Evolutionary conservation across 64 coral and sea anemone genomes (phyloP).

Genomic region (Stichodactyla mertensii): DNA sequence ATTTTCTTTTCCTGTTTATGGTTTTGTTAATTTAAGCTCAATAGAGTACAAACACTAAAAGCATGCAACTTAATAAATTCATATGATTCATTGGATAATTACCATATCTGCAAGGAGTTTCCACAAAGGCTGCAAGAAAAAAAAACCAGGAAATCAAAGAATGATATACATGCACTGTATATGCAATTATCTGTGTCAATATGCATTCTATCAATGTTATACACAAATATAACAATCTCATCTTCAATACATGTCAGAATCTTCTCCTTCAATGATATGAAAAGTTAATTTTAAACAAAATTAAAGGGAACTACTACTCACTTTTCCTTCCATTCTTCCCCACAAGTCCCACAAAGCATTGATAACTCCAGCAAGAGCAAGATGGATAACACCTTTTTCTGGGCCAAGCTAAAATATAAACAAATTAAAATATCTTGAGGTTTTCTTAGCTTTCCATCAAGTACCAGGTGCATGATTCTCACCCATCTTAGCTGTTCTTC

Average conservation of each 20-base stretch:
- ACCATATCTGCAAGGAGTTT: constrained; percentile 95
- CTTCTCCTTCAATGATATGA: too few relatives aligned
- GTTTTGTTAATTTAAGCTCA: too few relatives aligned
- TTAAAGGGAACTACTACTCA: neutral
- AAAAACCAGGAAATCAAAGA: neutral
- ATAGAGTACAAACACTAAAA: too few relatives aligned
- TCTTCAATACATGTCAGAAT: too few relatives aligned
- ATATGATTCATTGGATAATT: neutral
- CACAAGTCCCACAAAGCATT: constrained; percentile 97
- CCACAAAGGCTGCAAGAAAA: constrained; percentile 86
- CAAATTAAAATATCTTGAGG: too few relatives aligned
- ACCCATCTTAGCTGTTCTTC: constrained; percentile 96
- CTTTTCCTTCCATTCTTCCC: constrained; percentile 95
- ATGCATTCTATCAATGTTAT: too few relatives aligned
- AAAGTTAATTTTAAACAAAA: neutral
- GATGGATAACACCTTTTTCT: constrained; percentile 91
- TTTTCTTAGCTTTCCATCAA: too few relatives aligned
- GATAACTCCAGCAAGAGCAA: constrained; percentile 81
- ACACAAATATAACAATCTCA: too few relatives aligned
- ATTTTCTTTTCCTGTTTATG: neutral
- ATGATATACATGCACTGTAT: too few relatives aligned
- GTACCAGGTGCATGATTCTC: neutral
- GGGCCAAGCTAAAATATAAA: constrained; percentile 79
- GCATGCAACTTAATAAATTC: too few relatives aligned
- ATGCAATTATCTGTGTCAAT: too few relatives aligned